Evolutionary conservation across 2,888 invertebrate species (phyloP).

Genomic region (Achlya flavicornis): DNA sequence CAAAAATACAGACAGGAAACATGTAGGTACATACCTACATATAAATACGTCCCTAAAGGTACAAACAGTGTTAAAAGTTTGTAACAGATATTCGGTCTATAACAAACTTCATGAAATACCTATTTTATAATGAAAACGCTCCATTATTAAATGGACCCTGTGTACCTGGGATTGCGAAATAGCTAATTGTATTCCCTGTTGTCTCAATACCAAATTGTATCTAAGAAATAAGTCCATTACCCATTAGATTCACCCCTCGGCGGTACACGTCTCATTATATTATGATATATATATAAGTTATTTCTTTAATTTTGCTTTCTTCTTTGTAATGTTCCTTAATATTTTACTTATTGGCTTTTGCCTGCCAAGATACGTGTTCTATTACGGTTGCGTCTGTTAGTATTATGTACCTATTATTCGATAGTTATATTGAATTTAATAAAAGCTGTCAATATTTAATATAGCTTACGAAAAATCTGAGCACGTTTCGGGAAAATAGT

Average conservation of each 20-base stretch:
- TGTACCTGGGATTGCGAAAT: background rate
- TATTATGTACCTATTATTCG: background rate
- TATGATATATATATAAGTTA: background rate
- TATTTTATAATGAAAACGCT: background rate
- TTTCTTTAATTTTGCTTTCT: constrained; percentile 4
- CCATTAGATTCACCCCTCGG: constrained; percentile 1
- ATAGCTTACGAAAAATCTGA: background rate
- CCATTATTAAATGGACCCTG: background rate
- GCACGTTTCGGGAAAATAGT: no score
- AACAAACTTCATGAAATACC: no score
- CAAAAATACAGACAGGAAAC: no score
- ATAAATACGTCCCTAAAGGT: no score
- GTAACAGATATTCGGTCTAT: no score
- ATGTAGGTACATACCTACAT: no score
- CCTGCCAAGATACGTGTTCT: background rate
- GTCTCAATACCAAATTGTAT: background rate
- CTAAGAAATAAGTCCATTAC: constrained; percentile 6
- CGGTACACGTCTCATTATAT: constrained; percentile 9
- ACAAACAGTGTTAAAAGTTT: no score
- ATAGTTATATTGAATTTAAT: background rate
- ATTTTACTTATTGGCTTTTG: constrained; percentile 1
- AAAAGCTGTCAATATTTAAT: background rate
- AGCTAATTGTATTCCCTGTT: background rate
- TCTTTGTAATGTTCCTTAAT: constrained; percentile 8
- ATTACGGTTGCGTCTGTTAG: background rate